Evolutionary conservation across 2,888 invertebrate species (phyloP).

Genomic region (Idaea biselata): DNA sequence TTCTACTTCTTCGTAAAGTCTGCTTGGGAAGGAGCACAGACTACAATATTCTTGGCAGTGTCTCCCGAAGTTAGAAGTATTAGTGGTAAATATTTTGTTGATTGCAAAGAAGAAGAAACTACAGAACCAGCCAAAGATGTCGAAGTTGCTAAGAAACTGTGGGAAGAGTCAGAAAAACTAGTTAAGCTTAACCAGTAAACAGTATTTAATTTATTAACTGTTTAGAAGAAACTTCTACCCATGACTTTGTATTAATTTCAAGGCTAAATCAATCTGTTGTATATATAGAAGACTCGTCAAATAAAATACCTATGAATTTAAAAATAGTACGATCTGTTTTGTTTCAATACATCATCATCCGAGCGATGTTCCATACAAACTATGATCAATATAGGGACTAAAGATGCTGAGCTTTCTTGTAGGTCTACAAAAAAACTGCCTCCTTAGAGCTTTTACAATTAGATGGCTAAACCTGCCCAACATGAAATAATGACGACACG

Average conservation of each 20-base stretch:
- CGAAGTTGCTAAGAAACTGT: constrained; percentile 79
- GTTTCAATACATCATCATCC: too few species aligned
- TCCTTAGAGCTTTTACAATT: too few species aligned
- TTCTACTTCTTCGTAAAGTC: constrained; percentile 39
- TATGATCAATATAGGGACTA: too few species aligned
- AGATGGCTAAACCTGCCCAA: too few species aligned
- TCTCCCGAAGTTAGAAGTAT: constrained; percentile 76
- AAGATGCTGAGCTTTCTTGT: too few species aligned
- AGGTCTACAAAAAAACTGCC: too few species aligned
- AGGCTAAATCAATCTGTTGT: too few species aligned
- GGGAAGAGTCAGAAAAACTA: constrained; percentile 78
- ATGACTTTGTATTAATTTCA: not conserved
- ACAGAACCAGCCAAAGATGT: constrained; percentile 68
- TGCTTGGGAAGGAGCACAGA: constrained; percentile 63
- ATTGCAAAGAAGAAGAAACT: constrained; percentile 67
- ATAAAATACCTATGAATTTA: too few species aligned
- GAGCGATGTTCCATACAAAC: too few species aligned
- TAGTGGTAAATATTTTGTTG: constrained; percentile 83
- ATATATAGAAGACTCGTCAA: too few species aligned
- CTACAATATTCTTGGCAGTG: constrained; percentile 77
- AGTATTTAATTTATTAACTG: not conserved
- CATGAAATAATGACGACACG: too few species aligned
- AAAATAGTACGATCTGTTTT: too few species aligned
- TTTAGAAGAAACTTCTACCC: not conserved
- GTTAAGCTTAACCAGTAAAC: constrained; percentile 41